Percentiles rank a stretch among this genome's conserved stretches.
phyloP scores from a whole-genome alignment of 2,888 invertebrate genomes.

The Amphiduros pacificus region DNA sequence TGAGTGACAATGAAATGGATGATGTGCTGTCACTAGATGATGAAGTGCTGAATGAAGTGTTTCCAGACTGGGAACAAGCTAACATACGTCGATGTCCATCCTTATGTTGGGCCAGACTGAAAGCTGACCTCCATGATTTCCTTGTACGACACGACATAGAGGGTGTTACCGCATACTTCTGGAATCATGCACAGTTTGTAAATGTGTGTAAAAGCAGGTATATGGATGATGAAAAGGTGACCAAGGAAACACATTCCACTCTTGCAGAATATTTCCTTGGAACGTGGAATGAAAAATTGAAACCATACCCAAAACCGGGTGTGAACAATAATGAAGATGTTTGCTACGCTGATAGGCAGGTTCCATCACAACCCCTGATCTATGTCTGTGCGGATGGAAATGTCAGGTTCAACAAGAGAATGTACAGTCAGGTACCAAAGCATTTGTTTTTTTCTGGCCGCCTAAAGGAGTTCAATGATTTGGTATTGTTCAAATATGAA shows the following conservation, averaged over 20 bases:
- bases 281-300: constrained; percentile 1
- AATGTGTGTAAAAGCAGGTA: constrained; percentile 40
- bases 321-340: neutral
- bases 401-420: constrained; percentile 49
- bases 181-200: constrained; percentile 42
- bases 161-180: constrained; percentile 44
- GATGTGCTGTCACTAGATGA: constrained; percentile 57
- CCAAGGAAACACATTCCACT: constrained; percentile 41
- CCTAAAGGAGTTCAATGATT: constrained; percentile 46
- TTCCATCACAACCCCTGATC: constrained; percentile 46
- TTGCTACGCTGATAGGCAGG: constrained; percentile 35
- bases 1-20: constrained; percentile 57
- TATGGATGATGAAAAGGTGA: constrained; percentile 31
- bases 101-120: constrained; percentile 47
- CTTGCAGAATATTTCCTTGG: constrained; percentile 56
- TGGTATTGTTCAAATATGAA: constrained; percentile 55
- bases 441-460: constrained; percentile 52
- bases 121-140: constrained; percentile 43
- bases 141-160: constrained; percentile 40
- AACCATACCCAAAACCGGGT: constrained; percentile 3
- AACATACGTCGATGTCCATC: constrained; percentile 42
- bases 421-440: constrained; percentile 54
- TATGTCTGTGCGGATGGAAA: constrained; percentile 31
- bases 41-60: constrained; percentile 43
- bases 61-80: constrained; percentile 30